A percentile compares a stretch with the other conserved stretches of the same genome.
Conservation (phyloP, 2,797 vertebrate genomes). For the Notamacropus eugenii region DNA sequence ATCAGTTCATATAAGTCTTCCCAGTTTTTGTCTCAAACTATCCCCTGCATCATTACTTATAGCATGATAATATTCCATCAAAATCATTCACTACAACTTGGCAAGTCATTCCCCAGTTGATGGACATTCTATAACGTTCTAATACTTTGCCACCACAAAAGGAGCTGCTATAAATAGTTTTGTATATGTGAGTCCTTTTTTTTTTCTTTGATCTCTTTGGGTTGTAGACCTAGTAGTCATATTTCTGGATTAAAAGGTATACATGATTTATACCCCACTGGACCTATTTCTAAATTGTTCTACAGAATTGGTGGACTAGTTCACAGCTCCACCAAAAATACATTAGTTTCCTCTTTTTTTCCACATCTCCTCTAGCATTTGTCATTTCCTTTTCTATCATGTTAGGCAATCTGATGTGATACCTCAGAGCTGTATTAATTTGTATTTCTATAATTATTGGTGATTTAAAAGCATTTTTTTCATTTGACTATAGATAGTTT, state of each 20-base stretch:
- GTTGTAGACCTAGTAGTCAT: not conserved
- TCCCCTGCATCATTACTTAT: not conserved
- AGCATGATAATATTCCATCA: not conserved
- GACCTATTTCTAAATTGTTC: not conserved
- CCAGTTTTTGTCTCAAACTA: not conserved
- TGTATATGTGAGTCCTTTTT: not conserved
- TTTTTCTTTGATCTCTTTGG: not conserved
- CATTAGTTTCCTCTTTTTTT: not conserved
- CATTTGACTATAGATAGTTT: not conserved
- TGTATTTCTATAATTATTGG: not conserved
- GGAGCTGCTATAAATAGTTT: not conserved
- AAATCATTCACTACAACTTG: not conserved
- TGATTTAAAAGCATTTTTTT: not conserved
- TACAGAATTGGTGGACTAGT: not conserved
- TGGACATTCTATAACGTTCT: not conserved
- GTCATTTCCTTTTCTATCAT: not conserved
- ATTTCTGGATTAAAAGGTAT: not conserved
- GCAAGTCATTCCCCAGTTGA: not conserved
- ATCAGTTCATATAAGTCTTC: not conserved
- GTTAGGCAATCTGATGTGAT: not conserved
- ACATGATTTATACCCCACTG: not conserved
- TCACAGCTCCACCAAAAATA: not conserved
- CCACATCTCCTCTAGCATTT: not conserved
- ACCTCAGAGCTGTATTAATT: not conserved
- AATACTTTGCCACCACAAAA: not conserved